Evolutionary conservation across 2,797 vertebrate species (phyloP), one percentile per base, ranked within the genome.

Genomic region (Balearica regulorum): DNA sequence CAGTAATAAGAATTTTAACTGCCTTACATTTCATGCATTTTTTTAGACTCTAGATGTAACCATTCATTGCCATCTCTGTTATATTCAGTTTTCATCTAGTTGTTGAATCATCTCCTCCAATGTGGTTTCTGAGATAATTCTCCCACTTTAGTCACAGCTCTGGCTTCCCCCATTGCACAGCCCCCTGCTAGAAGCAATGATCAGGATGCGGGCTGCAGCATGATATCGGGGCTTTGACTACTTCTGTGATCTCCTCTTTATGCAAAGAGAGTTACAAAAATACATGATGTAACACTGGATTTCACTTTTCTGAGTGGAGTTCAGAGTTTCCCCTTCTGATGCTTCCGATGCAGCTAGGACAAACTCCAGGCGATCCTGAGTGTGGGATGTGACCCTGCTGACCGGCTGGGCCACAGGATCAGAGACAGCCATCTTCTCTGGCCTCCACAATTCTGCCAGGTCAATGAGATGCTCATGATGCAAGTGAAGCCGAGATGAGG

Each of bases 361-460:
- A 64, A 71, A 53, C 35, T 55, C 44, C 37, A 28, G 0, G 0
- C 20, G 66, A 0, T 6, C 51, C 60, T 6, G 51, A 57, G 14
- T 2, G 37, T 7, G 14, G 60, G 55, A 81, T 1, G 3, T 58
- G 66, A 68, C 18, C 33, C 58, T 49, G 68, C 68, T 37, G 65
- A 58, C 29, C 0, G 0, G 8, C 48, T 44, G 26, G 35, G 31
- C 39, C 58, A 28, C 46, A 33, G 41, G 13, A 43, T 29, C 3
- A 1, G n/a, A 49, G 62, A 14, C 35, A 57, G 26, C 24, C 0
- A 0, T 61, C 75, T 60, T 15, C 72, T 69, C 78, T 49, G 51
- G n/a, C 16, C 25, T 44, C 54, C 41, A 25, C 24, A 39, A 31
- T 66, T 61, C 24, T 12, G 0, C 41, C 10, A n/a, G 49, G 39